Conservation (phyloP, 2,797 vertebrate genomes). For the Acanthiza pusilla region DNA sequence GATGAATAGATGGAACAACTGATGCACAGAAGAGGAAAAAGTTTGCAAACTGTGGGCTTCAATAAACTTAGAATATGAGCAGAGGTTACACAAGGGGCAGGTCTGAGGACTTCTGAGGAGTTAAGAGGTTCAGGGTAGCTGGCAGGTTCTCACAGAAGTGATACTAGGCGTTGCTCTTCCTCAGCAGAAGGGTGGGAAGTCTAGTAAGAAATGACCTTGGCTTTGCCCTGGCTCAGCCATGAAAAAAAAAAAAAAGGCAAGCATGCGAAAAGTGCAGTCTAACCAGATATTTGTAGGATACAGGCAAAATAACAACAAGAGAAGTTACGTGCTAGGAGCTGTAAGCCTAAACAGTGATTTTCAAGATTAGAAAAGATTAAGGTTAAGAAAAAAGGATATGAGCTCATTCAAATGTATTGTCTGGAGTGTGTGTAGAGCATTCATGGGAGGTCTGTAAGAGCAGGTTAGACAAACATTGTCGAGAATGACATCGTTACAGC, state of each 20-base stretch:
- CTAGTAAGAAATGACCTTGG: not conserved
- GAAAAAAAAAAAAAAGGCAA: not conserved
- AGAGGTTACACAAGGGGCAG: not conserved
- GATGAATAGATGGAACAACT: not conserved
- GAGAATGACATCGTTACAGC: not conserved
- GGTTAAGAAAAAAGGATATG: conserved; percentile 4
- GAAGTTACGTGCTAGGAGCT: not conserved
- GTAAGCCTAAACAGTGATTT: not conserved
- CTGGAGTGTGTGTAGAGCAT: not conserved
- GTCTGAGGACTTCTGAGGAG: not conserved
- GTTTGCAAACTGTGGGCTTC: fast-evolving
- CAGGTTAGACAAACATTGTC: not conserved
- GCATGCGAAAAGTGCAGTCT: not conserved
- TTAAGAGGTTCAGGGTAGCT: not conserved
- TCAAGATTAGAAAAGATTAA: not conserved
- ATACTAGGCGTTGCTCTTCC: not conserved
- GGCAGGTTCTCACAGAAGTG: not conserved
- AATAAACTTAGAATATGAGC: not conserved
- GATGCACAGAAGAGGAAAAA: not conserved
- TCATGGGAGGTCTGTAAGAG: not conserved
- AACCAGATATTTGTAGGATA: not conserved
- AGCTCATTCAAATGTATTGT: not conserved
- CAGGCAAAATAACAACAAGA: not conserved
- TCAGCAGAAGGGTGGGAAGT: not conserved
- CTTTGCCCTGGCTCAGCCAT: not conserved